phyloP scores from a whole-genome alignment of 2,113 vertebrate genomes.

The Centropus bengalensis region DNA sequence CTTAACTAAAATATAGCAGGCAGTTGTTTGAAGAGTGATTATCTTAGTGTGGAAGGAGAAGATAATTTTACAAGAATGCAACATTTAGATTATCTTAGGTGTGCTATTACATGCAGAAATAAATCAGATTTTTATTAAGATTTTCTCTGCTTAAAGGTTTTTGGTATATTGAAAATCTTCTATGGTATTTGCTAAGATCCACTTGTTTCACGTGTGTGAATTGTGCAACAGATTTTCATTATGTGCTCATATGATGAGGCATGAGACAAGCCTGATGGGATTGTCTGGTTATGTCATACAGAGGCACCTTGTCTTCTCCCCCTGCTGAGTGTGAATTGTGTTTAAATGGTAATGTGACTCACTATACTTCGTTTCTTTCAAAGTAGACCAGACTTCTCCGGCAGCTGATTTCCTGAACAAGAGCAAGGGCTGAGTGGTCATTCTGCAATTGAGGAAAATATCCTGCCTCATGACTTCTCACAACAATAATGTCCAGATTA shows the following conservation, averaged over 20 bases:
- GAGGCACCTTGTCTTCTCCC: neutral
- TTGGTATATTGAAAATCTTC: neutral
- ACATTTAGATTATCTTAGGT: neutral
- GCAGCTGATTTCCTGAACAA: conserved; percentile 14
- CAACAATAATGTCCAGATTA: neutral
- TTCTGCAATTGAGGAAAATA: conserved; percentile 8
- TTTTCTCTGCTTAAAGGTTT: neutral
- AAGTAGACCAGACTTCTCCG: conserved; percentile 11
- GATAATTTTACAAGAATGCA: neutral
- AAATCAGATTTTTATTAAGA: neutral
- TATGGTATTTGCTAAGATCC: neutral
- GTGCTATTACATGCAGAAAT: neutral
- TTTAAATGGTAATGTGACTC: neutral
- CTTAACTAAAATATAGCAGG: neutral
- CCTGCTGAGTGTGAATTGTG: neutral
- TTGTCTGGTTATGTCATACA: neutral
- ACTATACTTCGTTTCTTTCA: neutral
- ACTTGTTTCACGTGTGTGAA: neutral
- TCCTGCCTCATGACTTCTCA: neutral
- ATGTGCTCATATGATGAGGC: neutral
- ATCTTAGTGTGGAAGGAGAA: neutral
- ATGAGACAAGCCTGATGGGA: neutral
- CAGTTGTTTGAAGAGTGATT: neutral
- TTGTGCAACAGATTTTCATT: neutral
- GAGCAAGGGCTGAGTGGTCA: neutral